A percentile compares a stretch with the other conserved stretches of the same genome.
phyloP scores from a whole-genome alignment of 2,797 vertebrate species.

The Lerista edwardsae region DNA sequence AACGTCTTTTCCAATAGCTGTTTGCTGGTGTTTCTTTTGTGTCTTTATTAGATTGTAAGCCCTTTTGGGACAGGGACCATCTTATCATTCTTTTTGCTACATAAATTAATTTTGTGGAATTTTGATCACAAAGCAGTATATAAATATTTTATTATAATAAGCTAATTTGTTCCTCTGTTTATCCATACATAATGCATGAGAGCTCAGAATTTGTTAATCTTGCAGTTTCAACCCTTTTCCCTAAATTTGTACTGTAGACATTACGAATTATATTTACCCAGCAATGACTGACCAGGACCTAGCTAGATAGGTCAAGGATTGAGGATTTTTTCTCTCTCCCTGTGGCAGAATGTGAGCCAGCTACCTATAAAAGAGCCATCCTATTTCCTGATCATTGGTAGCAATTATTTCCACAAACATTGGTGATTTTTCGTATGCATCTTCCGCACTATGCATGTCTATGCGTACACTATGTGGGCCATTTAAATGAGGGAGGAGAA shows the following conservation, averaged over 20 bases:
- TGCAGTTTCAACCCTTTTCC: conserved; percentile 18
- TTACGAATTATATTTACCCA: conserved; percentile 20
- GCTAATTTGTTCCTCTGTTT: conserved; percentile 23
- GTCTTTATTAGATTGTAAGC: too few relatives aligned
- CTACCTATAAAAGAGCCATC: conserved; percentile 28
- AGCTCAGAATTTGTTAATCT: conserved; percentile 8
- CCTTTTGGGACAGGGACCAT: too few relatives aligned
- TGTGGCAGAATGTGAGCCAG: conserved; percentile 7
- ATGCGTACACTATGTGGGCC: not conserved
- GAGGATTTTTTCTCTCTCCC: not conserved
- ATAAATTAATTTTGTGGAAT: too few relatives aligned
- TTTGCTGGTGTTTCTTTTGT: too few relatives aligned
- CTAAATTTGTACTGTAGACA: conserved; percentile 12
- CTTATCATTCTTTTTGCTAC: too few relatives aligned
- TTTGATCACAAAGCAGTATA: too few relatives aligned
- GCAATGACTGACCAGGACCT: not conserved
- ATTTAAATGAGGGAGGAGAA: not conserved
- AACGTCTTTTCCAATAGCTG: too few relatives aligned
- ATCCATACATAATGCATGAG: conserved; percentile 29
- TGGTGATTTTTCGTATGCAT: conserved; percentile 9
- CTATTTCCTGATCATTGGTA: conserved; percentile 4
- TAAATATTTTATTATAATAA: too few relatives aligned
- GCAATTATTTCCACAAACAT: not conserved
- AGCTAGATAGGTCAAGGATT: conserved; percentile 24
- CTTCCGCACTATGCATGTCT: conserved; percentile 6